Percentiles rank a stretch among this genome's conserved stretches.
Evolutionary conservation across 2,888 invertebrate genomes (phyloP).

Genomic region (Cephus pygmeus): DNA sequence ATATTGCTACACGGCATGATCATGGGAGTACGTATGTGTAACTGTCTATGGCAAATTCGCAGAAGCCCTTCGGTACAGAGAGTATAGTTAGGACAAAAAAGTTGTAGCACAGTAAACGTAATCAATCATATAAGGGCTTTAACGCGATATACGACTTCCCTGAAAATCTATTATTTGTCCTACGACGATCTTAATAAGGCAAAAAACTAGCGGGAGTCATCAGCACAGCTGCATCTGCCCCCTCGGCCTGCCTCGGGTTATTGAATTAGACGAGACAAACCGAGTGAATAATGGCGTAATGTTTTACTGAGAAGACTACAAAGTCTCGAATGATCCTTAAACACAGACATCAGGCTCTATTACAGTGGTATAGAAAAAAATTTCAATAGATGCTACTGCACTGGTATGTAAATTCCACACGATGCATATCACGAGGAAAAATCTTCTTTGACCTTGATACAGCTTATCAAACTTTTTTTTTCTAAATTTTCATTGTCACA

Average conservation of each 20-base stretch:
- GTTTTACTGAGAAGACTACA: neutral
- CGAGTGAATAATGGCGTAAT: slow-evolving; percentile 13
- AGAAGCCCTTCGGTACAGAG: neutral
- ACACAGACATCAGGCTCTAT: neutral
- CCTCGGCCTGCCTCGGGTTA: slow-evolving; percentile 34
- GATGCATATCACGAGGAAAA: neutral
- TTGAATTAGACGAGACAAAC: slow-evolving; percentile 47
- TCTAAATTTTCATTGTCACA: neutral
- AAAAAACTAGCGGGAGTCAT: slow-evolving; percentile 39
- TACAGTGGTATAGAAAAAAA: neutral
- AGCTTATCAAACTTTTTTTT: neutral
- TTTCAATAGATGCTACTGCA: neutral
- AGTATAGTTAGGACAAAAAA: neutral
- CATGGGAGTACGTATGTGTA: neutral
- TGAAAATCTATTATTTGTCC: slow-evolving; percentile 54
- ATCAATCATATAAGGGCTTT: neutral
- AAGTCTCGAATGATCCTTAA: neutral
- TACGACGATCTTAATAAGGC: slow-evolving; percentile 41
- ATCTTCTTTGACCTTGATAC: neutral
- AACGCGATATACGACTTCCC: slow-evolving; percentile 31
- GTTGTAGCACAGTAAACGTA: neutral
- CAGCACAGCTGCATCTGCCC: slow-evolving; percentile 47
- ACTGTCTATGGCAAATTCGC: neutral
- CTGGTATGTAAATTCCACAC: neutral
- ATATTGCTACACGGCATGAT: neutral